A percentile compares a stretch with the other conserved stretches of the same genome.
phyloP scores from a whole-genome alignment of 2,797 vertebrate genomes.

The Eidolon dupreanum region DNA sequence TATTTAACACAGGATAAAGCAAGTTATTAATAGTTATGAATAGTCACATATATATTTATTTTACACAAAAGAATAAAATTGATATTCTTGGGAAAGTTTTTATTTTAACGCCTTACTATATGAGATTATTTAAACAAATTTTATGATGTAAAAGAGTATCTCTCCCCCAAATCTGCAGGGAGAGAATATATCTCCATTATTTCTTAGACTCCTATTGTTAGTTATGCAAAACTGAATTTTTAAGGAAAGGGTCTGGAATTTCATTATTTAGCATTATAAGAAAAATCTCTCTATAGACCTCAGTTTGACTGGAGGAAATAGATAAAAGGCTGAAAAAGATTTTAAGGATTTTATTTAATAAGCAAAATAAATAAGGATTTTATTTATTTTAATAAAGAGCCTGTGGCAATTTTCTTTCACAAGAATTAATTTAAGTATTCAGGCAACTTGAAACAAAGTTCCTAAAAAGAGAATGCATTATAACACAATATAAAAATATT shows the following conservation, averaged over 20 bases:
- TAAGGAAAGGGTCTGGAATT: not conserved
- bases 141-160: not conserved
- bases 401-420: not conserved
- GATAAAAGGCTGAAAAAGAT: not conserved
- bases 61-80: not conserved
- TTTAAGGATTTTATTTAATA: conserved; percentile 22
- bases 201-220: not conserved
- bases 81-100: not conserved
- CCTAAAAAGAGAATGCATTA: not conserved
- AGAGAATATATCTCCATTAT: not conserved
- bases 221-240: not conserved
- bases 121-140: not conserved
- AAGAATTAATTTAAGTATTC: not conserved
- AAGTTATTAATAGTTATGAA: not conserved
- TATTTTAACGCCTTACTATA: not conserved
- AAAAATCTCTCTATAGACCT: not conserved
- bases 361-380: not conserved
- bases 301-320: not conserved
- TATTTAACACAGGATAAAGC: not conserved
- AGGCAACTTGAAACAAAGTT: not conserved
- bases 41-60: not conserved
- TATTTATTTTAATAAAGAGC: not conserved
- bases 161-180: not conserved
- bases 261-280: not conserved
- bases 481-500: not conserved